Conservation (phyloP, 2,113 vertebrate genomes). For the Melanocharis versteri region DNA sequence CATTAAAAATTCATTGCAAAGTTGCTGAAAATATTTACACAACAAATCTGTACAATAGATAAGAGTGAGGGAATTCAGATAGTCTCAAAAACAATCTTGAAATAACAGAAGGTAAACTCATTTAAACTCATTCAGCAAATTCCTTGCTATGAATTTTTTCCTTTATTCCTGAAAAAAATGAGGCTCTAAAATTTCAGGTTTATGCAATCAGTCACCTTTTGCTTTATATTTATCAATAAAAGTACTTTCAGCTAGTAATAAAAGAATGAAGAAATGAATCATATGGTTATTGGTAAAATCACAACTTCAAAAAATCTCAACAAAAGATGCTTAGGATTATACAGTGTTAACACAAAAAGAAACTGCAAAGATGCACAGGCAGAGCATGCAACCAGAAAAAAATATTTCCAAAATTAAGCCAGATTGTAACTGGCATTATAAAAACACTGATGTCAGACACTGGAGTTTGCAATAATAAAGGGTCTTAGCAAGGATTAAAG, state of each 20-base stretch:
- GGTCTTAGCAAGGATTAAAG: background rate
- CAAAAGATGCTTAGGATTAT: background rate
- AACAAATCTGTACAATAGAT: background rate
- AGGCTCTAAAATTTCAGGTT: background rate
- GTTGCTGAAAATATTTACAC: background rate
- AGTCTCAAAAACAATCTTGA: background rate
- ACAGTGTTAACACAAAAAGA: background rate
- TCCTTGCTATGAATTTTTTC: background rate
- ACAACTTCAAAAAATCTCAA: background rate
- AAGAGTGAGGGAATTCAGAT: background rate
- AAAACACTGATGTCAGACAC: background rate
- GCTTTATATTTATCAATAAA: background rate
- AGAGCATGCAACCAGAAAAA: background rate
- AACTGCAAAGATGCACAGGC: background rate
- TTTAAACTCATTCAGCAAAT: background rate
- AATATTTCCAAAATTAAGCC: background rate
- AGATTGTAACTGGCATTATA: background rate
- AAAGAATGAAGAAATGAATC: background rate
- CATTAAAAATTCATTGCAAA: background rate
- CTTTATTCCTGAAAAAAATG: background rate
- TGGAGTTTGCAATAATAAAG: background rate
- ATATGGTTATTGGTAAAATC: background rate
- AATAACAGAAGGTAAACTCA: background rate
- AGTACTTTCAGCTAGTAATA: background rate
- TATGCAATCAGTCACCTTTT: background rate